These are phyloP conservation scores for Lycophotia porphyrea DNA, from an alignment of 2,888 invertebrate genomes.

Conservation along the genomic window DNA sequence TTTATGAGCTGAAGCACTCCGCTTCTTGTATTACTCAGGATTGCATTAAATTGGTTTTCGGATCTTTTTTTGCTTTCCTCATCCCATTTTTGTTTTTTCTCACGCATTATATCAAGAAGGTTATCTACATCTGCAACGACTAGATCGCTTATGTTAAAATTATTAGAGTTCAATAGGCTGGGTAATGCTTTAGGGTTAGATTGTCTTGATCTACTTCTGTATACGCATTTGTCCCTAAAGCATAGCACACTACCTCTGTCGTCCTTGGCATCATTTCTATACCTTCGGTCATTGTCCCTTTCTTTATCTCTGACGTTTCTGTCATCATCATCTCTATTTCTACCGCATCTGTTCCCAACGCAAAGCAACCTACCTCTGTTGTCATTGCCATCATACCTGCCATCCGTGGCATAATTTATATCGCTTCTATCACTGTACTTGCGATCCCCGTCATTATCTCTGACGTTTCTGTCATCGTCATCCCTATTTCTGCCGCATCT, in stretches of 20 bases:
- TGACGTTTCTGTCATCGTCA: no score
- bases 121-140: not conserved
- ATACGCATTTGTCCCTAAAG: conserved; percentile 5
- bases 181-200: not conserved
- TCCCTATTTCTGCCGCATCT: no score
- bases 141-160: not conserved
- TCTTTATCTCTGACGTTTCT: not conserved
- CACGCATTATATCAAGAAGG: not conserved
- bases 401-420: no score
- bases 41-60: not conserved
- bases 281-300: not conserved
- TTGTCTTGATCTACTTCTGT: not conserved
- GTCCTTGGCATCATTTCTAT: not conserved
- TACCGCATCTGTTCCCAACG: not conserved
- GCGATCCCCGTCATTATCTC: no score
- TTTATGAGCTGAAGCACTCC: not conserved
- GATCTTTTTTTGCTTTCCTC: not conserved
- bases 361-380: no score
- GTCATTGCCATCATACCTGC: no score
- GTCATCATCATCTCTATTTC: not conserved
- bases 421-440: no score
- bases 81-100: not conserved
- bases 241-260: not conserved
- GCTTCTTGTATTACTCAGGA: not conserved
- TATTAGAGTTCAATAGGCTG: no score